Evolutionary conservation across 1,140 invertebrate species (phyloP), one percentile per base, ranked within the genome.

Genomic region (Agrilus planipennis): DNA sequence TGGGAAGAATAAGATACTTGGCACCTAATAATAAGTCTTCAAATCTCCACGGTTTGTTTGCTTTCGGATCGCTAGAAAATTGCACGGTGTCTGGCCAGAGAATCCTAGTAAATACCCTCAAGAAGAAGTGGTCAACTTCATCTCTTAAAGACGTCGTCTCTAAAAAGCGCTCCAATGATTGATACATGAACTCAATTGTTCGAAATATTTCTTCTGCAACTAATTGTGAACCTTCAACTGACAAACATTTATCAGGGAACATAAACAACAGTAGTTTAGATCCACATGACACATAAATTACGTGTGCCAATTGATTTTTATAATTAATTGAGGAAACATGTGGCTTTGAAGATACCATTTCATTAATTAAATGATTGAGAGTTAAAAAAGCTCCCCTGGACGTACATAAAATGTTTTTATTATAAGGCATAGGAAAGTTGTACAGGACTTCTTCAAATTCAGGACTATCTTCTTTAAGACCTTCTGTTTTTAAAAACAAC

Each of bases 301-400:
- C 56, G 55, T 79, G 69, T 40, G 72, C 63, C 37, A 71, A 47
- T 41, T 65, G 61, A 32, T 66, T 65, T 23, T 69, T 68, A 36
- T 69, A 55, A 27, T 67, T 49, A 25, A 79, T 57, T 30, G 71
- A 71, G 16, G 76, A 73, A 39, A 68, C 66, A 41, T 59, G 45
- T 11, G 77, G 75, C 49, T 67, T 61, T 47, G 65, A 65, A 12
- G 69, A 71, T 40, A 72, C 62, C 30, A 75, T 68, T 47, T 77
- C 75, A 14, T 75, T 68, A 18, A 79, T 58, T 51, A 81, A 67
- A 55, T 80, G 77, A 58, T 75, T 75, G 10, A 81, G 58, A 3
- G 79, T 81, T 17, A 80, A 67, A 60, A 77, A 81, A 25, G 76
- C 71, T 22, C 79, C 79, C 55, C 74, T 69, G 6, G 70, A 69